A percentile compares a stretch with the other conserved stretches of the same genome.
phyloP scores from a whole-genome alignment of 1,140 invertebrate genomes.

The Tribolium madens region DNA sequence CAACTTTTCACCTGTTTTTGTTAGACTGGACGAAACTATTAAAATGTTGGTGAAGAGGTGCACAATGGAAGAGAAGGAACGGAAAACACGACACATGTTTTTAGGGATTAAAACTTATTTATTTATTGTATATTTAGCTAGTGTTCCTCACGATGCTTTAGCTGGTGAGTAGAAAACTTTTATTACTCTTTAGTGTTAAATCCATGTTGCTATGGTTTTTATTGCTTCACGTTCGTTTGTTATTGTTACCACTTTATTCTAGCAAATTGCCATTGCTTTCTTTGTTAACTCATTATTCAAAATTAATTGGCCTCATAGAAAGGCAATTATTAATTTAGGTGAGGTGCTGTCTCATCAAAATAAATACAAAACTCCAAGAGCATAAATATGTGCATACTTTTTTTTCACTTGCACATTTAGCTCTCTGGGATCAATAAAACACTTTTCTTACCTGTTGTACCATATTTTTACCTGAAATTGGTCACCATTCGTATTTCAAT shows the following conservation, averaged over 20 bases:
- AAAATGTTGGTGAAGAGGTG: conserved; percentile 7
- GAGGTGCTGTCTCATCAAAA: too few species aligned
- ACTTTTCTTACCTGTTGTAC: too few species aligned
- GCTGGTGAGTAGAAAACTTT: conserved; percentile 14
- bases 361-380: too few species aligned
- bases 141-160: conserved; percentile 24
- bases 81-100: background rate
- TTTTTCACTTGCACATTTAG: too few species aligned
- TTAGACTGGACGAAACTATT: background rate
- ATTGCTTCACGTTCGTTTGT: background rate
- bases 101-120: conserved; percentile 25
- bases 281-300: background rate
- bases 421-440: too few species aligned
- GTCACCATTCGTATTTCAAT: too few species aligned
- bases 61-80: conserved; percentile 21
- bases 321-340: background rate
- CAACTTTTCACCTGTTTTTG: background rate
- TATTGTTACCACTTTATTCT: background rate
- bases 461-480: too few species aligned
- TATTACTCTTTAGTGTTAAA: conserved; percentile 12
- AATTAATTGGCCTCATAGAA: background rate
- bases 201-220: conserved; percentile 24
- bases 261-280: background rate
- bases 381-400: too few species aligned
- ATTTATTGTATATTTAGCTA: conserved; percentile 34